Percentiles rank a stretch among this genome's conserved stretches.
Conservation (phyloP, 2,888 invertebrate genomes). For the Nomada ferruginata region DNA sequence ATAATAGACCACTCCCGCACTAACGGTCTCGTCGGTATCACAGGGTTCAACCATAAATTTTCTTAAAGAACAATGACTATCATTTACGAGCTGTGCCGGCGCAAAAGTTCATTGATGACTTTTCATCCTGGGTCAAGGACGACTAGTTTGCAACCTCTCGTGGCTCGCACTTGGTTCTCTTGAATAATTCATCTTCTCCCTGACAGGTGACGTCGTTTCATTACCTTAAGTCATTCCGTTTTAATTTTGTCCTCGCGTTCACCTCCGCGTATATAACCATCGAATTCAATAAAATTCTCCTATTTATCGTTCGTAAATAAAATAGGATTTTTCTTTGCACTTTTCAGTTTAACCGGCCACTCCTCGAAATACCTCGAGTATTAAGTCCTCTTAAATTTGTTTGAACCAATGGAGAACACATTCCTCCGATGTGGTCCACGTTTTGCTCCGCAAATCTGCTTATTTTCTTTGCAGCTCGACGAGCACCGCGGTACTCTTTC, state of each 20-base stretch:
- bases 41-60: conserved; percentile 14
- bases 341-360: no score
- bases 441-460: neutral
- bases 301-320: no score
- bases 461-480: neutral
- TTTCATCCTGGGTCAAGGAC: conserved; percentile 52
- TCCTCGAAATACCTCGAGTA: no score
- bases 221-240: neutral
- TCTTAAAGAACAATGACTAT: conserved; percentile 15
- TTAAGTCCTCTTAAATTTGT: neutral
- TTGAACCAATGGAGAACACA: neutral
- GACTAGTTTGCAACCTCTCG: neutral
- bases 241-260: neutral
- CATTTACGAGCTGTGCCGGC: conserved; percentile 10
- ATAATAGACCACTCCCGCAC: conserved; percentile 52
- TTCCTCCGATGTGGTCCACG: neutral
- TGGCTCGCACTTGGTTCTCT: neutral
- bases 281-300: no score
- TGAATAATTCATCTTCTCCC: neutral
- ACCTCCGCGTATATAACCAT: no score
- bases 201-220: neutral
- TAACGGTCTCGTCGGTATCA: conserved; percentile 3
- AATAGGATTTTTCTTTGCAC: no score
- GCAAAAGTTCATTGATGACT: conserved; percentile 20
- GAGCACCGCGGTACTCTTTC: no score